Conservation (phyloP, 2,888 invertebrate species). For the Leucozona laternaria region DNA sequence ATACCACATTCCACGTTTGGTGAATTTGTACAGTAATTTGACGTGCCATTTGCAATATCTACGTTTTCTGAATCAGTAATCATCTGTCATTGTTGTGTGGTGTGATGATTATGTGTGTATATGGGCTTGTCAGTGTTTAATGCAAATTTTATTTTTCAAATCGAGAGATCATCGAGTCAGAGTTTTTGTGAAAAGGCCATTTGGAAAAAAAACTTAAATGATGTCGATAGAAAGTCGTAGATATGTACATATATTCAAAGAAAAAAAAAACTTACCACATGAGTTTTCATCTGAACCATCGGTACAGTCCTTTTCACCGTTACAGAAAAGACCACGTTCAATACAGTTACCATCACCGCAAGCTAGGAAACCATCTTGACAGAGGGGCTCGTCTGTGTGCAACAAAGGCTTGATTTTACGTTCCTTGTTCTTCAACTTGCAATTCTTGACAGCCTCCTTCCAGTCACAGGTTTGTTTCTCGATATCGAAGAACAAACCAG, state of each 20-base stretch:
- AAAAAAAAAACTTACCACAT: slow-evolving; percentile 88
- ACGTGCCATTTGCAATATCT: slow-evolving; percentile 38
- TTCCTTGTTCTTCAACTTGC: slow-evolving; percentile 95
- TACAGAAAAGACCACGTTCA: slow-evolving; percentile 95
- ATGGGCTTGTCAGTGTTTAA: slow-evolving; percentile 18
- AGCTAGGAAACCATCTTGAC: slow-evolving; percentile 93
- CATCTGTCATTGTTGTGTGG: slow-evolving; percentile 52
- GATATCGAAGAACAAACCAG: slow-evolving; percentile 96
- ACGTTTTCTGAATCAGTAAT: slow-evolving; percentile 55
- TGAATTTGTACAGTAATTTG: slow-evolving; percentile 8
- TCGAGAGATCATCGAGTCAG: slow-evolving; percentile 64
- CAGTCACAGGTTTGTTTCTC: slow-evolving; percentile 98
- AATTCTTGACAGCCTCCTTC: slow-evolving; percentile 97
- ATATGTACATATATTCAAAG: neutral
- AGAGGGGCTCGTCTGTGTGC: slow-evolving; percentile 95
- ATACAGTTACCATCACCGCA: slow-evolving; percentile 95
- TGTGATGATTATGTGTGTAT: slow-evolving; percentile 12
- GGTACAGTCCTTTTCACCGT: slow-evolving; percentile 94
- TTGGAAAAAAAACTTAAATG: neutral
- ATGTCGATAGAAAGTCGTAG: slow-evolving; percentile 51
- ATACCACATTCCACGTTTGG: slow-evolving; percentile 24
- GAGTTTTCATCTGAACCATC: slow-evolving; percentile 96
- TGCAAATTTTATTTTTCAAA: slow-evolving; percentile 59
- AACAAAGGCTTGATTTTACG: slow-evolving; percentile 93
- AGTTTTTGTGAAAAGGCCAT: slow-evolving; percentile 10